These are phyloP conservation scores for Sebastes glaucus DNA, from an alignment of 2,797 vertebrate genomes.

Conservation along the genomic window DNA sequence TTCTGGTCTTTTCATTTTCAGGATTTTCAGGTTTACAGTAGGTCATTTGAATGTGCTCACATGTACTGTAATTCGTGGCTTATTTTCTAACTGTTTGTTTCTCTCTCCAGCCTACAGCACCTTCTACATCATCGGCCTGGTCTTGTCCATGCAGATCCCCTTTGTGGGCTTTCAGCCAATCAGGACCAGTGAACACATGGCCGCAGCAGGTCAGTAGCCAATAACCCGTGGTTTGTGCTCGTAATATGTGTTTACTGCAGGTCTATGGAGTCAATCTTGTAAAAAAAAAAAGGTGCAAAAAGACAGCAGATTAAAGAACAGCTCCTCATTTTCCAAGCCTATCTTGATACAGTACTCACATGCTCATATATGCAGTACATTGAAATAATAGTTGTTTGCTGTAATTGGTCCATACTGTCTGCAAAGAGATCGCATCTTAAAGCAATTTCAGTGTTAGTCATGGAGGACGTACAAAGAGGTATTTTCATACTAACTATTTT, in stretches of 20 bases:
- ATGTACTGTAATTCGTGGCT: too few species aligned
- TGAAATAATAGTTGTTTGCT: not conserved
- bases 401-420: not conserved
- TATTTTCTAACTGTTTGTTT: slow-evolving; percentile 1
- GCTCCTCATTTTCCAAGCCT: not conserved
- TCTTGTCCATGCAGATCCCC: slow-evolving; percentile 97
- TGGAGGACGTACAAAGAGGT: too few species aligned
- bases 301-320: not conserved
- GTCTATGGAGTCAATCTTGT: not conserved
- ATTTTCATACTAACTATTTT: not conserved
- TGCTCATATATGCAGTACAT: not conserved
- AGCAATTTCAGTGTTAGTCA: not conserved
- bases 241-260: not conserved
- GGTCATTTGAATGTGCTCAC: not conserved
- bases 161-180: slow-evolving; percentile 98
- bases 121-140: slow-evolving; percentile 95
- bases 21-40: too few species aligned
- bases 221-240: not conserved
- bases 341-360: not conserved
- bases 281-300: not conserved
- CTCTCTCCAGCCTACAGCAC: slow-evolving; percentile 90
- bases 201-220: slow-evolving; percentile 88
- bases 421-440: not conserved
- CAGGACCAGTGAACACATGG: slow-evolving; percentile 98
- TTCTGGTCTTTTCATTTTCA: too few species aligned